Evolutionary conservation across 2,797 vertebrate genomes (phyloP).

Genomic region (Rhinatrema bivittatum): DNA sequence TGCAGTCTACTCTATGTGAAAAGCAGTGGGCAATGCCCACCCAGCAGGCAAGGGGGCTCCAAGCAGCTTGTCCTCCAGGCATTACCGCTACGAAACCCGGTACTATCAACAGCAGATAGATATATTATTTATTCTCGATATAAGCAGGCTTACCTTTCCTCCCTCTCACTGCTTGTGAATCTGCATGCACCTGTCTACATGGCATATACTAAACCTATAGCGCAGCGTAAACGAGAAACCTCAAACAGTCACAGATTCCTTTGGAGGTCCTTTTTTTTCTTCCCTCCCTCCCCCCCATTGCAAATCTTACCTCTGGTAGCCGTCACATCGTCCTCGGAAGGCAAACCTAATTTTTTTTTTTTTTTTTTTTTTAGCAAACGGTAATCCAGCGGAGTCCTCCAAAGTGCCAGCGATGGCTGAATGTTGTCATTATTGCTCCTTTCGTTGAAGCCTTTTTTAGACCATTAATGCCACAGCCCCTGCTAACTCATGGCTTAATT

Average conservation of each 20-base stretch:
- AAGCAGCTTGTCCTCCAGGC: constrained; percentile 27
- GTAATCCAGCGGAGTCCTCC: constrained; percentile 51
- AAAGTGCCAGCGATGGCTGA: constrained; percentile 43
- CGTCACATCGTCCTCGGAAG: constrained; percentile 62
- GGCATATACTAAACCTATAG: constrained; percentile 9
- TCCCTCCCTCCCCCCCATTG: constrained; percentile 35
- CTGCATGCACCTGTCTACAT: constrained; percentile 37
- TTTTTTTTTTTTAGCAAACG: constrained; percentile 32
- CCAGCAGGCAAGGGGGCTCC: constrained; percentile 19
- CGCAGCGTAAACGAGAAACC: constrained; percentile 15
- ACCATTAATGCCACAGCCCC: constrained; percentile 52
- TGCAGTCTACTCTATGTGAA: constrained; percentile 27
- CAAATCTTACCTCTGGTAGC: constrained; percentile 65
- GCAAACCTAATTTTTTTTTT: constrained; percentile 40
- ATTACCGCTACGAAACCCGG: constrained; percentile 31
- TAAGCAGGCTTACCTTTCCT: constrained; percentile 6
- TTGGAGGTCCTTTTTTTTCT: no score
- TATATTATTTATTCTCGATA: constrained; percentile 8
- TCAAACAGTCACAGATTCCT: constrained; percentile 49
- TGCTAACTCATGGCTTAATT: constrained; percentile 55
- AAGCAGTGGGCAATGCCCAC: constrained; percentile 30
- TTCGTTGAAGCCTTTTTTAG: constrained; percentile 44
- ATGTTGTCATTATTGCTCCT: constrained; percentile 43
- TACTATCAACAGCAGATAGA: neutral
- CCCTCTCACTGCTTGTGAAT: constrained; percentile 9